Evolutionary conservation across 2,797 vertebrate species (phyloP).

Genomic region (Sebastes aleutianus): DNA sequence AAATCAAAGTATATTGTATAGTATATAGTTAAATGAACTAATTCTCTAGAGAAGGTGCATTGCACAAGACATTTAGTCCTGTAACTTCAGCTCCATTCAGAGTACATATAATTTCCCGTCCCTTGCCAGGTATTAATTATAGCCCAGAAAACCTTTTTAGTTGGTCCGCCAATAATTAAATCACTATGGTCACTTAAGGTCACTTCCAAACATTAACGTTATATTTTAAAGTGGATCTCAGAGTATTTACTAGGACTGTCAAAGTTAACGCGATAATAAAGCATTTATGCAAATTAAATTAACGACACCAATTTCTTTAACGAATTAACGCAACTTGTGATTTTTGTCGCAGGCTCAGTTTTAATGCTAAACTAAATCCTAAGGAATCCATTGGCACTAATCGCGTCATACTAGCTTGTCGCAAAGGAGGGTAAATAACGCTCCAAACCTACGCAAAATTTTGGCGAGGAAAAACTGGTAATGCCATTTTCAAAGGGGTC

Average conservation of each 20-base stretch:
- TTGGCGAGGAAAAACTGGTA: no score
- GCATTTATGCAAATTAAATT: accelerated
- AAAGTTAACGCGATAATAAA: no score
- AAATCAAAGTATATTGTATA: background rate
- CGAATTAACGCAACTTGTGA: no score
- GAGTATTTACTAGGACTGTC: background rate
- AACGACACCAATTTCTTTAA: no score
- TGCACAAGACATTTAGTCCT: background rate
- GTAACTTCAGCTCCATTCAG: background rate
- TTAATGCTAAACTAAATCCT: no score
- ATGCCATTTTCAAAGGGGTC: no score
- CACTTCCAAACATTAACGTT: background rate
- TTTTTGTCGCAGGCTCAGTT: no score
- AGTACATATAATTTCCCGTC: background rate
- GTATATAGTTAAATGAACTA: background rate
- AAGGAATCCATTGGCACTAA: no score
- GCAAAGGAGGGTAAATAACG: no score
- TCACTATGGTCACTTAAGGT: background rate
- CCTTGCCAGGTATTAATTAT: background rate
- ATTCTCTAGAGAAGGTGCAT: background rate
- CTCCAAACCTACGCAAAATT: no score
- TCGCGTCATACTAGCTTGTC: no score
- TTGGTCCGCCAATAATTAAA: background rate
- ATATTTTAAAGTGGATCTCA: background rate
- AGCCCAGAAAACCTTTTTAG: background rate